These are phyloP conservation scores for Anaspis maculata DNA, from an alignment of 2,888 invertebrate species.

Conservation along the genomic window DNA sequence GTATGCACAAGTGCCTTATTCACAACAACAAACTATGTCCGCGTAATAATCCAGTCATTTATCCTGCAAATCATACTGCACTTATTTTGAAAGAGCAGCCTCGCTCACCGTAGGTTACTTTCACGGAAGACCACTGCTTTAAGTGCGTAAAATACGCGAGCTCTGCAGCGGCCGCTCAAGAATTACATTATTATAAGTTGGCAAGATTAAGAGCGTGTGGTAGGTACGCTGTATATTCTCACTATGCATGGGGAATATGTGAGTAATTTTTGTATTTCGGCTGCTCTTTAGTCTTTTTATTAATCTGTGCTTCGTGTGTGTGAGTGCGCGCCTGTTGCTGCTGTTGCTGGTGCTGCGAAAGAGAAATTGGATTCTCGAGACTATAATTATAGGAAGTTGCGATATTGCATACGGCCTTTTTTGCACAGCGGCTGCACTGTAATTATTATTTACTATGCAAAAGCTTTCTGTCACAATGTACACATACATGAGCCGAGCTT, in stretches of 20 bases:
- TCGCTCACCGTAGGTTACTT: conserved; percentile 29
- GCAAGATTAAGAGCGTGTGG: too few relatives aligned
- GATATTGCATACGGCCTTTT: too few relatives aligned
- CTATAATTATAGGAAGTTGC: conserved; percentile 20
- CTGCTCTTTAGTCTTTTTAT: conserved; percentile 10
- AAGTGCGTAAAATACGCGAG: conserved; percentile 22
- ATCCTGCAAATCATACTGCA: too few relatives aligned
- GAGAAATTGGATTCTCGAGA: conserved; percentile 16
- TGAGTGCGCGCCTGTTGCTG: too few relatives aligned
- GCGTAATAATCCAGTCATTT: conserved; percentile 24
- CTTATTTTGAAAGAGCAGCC: conserved; percentile 32
- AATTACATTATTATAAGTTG: too few relatives aligned
- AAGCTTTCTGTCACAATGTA: too few relatives aligned
- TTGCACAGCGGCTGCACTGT: too few relatives aligned
- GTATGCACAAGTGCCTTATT: conserved; percentile 3
- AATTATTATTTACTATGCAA: too few relatives aligned
- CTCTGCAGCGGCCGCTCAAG: conserved; percentile 17
- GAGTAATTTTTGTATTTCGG: conserved; percentile 15
- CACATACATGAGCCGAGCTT: too few relatives aligned
- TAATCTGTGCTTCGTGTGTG: too few relatives aligned
- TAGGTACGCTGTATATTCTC: too few relatives aligned
- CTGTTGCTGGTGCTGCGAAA: too few relatives aligned
- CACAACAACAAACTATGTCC: conserved; percentile 18
- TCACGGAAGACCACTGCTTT: conserved; percentile 31
- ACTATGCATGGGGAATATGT: conserved; percentile 22